Evolutionary conservation across 2,113 vertebrate species (phyloP).

Genomic region (Ictalurus furcatus): DNA sequence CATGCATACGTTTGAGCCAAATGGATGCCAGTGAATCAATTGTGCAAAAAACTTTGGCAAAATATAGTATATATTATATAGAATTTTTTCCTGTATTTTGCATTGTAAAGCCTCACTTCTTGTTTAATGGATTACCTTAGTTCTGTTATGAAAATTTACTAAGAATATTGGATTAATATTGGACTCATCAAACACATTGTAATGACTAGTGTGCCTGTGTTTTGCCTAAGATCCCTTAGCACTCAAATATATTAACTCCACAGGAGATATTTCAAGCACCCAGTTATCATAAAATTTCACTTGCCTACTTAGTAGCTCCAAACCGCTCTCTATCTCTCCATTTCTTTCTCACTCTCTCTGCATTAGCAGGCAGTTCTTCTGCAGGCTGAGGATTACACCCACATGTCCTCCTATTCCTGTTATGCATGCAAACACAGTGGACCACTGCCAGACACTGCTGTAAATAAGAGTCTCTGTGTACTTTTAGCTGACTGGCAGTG

Average conservation of each 20-base stretch:
- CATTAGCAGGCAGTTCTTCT: conserved; percentile 37
- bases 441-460: conserved; percentile 32
- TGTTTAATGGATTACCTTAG: not conserved
- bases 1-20: not conserved
- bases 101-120: not conserved
- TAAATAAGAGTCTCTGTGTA: conserved; percentile 52
- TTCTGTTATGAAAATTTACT: not conserved
- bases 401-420: conserved; percentile 47
- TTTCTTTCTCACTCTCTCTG: conserved; percentile 5
- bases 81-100: not conserved
- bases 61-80: not conserved
- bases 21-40: not conserved
- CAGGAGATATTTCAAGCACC: not conserved
- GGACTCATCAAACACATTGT: not conserved
- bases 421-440: conserved; percentile 49
- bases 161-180: not conserved
- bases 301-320: not conserved
- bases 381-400: conserved; percentile 51
- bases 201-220: not conserved
- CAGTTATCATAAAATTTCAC: conserved; percentile 35
- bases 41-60: not conserved
- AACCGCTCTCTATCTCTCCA: not conserved
- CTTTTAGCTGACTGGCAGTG: conserved; percentile 53
- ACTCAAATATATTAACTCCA: not conserved
- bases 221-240: not conserved